Evolutionary conservation across 2,888 invertebrate species (phyloP).

Genomic region (Alentia gelatinosa): DNA sequence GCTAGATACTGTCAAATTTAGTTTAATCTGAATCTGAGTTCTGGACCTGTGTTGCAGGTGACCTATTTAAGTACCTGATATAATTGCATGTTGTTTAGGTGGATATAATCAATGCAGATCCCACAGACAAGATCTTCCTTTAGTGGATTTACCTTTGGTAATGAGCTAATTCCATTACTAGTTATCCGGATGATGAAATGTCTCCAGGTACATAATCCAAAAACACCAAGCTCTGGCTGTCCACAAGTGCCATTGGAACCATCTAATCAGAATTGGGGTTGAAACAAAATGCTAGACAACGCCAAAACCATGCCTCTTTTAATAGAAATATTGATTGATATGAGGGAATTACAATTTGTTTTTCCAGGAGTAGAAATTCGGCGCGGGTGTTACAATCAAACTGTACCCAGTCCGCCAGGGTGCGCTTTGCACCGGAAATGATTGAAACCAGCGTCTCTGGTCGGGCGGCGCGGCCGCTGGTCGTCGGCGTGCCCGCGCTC

Average conservation of each 20-base stretch:
- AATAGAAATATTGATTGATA: conserved; percentile 42
- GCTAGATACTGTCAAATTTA: too few relatives aligned
- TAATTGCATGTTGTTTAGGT: too few relatives aligned
- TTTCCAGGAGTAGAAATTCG: not conserved
- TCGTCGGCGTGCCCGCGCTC: conserved; percentile 17
- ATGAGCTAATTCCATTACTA: too few relatives aligned
- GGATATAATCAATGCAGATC: too few relatives aligned
- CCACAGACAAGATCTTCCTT: too few relatives aligned
- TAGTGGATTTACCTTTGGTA: too few relatives aligned
- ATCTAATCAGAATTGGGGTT: not conserved
- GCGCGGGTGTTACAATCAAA: not conserved
- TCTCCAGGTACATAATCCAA: not conserved
- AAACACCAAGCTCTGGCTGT: not conserved
- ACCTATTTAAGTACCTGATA: too few relatives aligned
- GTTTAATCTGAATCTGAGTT: too few relatives aligned
- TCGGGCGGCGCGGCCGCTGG: not conserved
- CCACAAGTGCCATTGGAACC: not conserved
- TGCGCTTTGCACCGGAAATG: conserved; percentile 21
- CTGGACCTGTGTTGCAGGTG: too few relatives aligned
- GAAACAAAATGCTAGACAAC: not conserved
- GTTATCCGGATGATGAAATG: too few relatives aligned
- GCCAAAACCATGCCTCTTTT: not conserved
- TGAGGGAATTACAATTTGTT: not conserved
- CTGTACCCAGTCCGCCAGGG: not conserved
- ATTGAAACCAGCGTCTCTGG: conserved; percentile 23